phyloP scores from a whole-genome alignment of 1,140 invertebrate genomes.

The Lordiphosa mommai region DNA sequence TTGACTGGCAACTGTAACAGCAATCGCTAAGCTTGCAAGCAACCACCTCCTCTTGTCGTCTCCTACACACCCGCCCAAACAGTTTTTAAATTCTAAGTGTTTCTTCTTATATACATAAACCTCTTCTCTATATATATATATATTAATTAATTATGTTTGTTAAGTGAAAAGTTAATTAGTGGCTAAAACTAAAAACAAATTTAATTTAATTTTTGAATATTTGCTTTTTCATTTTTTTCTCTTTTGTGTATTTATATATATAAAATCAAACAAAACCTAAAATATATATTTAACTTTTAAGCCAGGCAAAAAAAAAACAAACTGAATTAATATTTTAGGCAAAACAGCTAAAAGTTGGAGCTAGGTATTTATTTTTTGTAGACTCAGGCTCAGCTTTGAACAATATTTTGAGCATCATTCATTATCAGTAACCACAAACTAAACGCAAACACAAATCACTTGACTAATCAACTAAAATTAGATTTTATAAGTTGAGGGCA shows the following conservation, averaged over 20 bases:
- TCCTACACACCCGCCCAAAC: constrained; percentile 57
- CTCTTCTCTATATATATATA: constrained; percentile 31
- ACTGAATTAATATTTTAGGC: constrained; percentile 42
- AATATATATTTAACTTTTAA: constrained; percentile 42
- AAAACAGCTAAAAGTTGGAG: constrained; percentile 28
- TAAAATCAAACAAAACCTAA: constrained; percentile 17
- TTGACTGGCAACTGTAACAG: constrained; percentile 8
- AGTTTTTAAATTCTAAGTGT: constrained; percentile 64
- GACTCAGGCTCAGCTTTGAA: constrained; percentile 17
- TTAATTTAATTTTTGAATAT: constrained; percentile 44
- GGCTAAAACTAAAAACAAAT: constrained; percentile 51
- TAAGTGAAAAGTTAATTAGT: constrained; percentile 61
- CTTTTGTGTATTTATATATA: constrained; percentile 15
- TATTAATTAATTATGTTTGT: constrained; percentile 73
- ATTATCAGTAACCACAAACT: constrained; percentile 12
- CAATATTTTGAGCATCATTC: constrained; percentile 16
- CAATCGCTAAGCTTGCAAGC: too few relatives aligned
- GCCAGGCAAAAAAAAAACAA: constrained; percentile 32
- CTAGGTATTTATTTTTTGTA: constrained; percentile 9
- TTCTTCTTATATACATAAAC: constrained; percentile 32
- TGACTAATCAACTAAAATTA: constrained; percentile 70
- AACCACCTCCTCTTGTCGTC: constrained; percentile 17
- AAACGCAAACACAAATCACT: constrained; percentile 25
- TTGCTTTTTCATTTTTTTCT: constrained; percentile 15
- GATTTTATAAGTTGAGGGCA: constrained; percentile 49